phyloP scores from a whole-genome alignment of 1,140 invertebrate species.

The Archegozetes longisetosus region DNA sequence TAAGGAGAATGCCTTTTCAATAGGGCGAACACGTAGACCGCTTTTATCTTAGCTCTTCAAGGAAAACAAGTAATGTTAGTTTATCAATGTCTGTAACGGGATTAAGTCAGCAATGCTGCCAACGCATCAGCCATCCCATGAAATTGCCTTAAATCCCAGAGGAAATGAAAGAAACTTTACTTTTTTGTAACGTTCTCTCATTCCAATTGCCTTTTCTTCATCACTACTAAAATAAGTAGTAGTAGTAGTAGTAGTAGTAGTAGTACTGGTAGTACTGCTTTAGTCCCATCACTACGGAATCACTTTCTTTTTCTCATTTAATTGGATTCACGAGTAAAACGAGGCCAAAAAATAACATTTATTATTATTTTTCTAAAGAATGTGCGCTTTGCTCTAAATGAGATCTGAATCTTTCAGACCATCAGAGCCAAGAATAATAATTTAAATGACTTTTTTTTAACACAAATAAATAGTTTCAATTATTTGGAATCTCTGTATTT shows the following conservation, averaged over 20 bases:
- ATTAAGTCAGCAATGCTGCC: background rate
- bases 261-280: background rate
- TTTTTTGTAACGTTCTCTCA: no score
- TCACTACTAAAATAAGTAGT: background rate
- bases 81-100: background rate
- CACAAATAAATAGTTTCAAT: no score
- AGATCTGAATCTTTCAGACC: no score
- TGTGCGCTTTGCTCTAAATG: no score
- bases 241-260: no score
- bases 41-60: background rate
- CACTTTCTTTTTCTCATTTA: background rate
- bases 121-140: background rate
- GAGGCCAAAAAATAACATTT: background rate
- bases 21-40: constrained; percentile 3
- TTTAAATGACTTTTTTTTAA: no score
- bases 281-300: background rate
- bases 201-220: background rate
- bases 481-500: no score
- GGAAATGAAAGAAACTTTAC: background rate
- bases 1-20: background rate
- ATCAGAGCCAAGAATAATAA: no score
- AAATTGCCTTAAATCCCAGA: background rate
- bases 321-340: background rate
- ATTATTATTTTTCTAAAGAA: background rate
- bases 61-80: background rate